Conservation (phyloP, 2,797 vertebrate genomes). For the Labroides dimidiatus region DNA sequence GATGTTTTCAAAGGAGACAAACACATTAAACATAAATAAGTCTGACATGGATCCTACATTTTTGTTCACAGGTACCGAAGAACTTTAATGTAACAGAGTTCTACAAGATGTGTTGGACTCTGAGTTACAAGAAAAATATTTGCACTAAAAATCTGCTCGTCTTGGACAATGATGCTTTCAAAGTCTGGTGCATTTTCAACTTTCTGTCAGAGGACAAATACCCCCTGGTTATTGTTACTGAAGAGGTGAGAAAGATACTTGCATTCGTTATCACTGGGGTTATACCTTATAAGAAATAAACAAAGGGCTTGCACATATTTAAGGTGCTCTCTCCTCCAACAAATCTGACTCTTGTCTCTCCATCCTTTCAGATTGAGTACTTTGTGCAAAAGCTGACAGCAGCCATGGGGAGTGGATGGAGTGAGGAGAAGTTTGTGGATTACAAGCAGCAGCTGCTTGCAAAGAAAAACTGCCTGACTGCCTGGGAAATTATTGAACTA, state of each 20-base stretch:
- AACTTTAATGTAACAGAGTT: constrained; percentile 94
- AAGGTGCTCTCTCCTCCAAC: background rate
- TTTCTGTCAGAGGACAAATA: constrained; percentile 96
- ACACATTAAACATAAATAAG: constrained; percentile 47
- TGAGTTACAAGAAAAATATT: constrained; percentile 93
- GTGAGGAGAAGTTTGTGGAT: constrained; percentile 90
- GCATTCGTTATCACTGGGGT: background rate
- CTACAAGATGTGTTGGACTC: constrained; percentile 96
- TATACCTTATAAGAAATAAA: background rate
- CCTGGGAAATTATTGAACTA: constrained; percentile 92
- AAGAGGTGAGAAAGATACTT: constrained; percentile 89
- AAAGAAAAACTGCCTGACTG: constrained; percentile 85
- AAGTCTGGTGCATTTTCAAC: constrained; percentile 98
- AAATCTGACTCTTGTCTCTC: constrained; percentile 12
- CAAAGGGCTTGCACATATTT: background rate
- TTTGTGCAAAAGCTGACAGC: constrained; percentile 91
- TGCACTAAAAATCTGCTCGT: constrained; percentile 85
- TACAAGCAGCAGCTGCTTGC: constrained; percentile 85
- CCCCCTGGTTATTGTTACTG: constrained; percentile 91
- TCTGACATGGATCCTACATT: constrained; percentile 15
- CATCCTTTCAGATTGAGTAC: constrained; percentile 89
- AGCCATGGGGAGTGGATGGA: constrained; percentile 91
- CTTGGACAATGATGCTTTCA: constrained; percentile 91
- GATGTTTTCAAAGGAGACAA: constrained; percentile 59
- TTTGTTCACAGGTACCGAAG: constrained; percentile 86